phyloP scores from a whole-genome alignment of 2,113 vertebrate genomes.

The Sarotherodon lohbergeri region DNA sequence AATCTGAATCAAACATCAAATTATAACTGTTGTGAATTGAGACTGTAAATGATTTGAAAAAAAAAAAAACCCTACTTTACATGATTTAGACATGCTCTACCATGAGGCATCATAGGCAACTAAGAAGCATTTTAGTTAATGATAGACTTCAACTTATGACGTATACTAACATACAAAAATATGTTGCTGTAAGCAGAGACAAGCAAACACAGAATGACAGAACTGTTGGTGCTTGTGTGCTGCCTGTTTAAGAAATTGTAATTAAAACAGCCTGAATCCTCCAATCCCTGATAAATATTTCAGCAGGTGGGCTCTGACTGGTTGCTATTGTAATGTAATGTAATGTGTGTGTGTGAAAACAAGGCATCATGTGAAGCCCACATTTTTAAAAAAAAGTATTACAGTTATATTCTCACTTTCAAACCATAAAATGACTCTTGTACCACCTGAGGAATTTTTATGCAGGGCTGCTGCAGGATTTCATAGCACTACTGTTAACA shows the following conservation, averaged over 20 bases:
- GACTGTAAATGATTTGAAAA: neutral
- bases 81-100: neutral
- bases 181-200: neutral
- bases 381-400: neutral
- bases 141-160: neutral
- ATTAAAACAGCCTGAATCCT: conserved; percentile 68
- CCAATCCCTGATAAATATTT: conserved; percentile 73
- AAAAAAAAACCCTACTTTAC: neutral
- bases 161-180: neutral
- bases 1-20: neutral
- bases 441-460: conserved; percentile 7
- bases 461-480: neutral
- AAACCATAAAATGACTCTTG: conserved; percentile 11
- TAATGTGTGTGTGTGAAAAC: neutral
- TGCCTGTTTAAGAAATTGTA: conserved; percentile 58
- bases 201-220: conserved; percentile 21
- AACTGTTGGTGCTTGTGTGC: conserved; percentile 6
- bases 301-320: conserved; percentile 60
- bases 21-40: neutral
- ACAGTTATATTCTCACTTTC: neutral
- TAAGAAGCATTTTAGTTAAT: neutral
- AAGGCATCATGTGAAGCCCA: neutral
- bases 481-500: neutral
- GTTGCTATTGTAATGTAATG: conserved; percentile 51
- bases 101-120: neutral